A percentile compares a stretch with the other conserved stretches of the same genome.
Evolutionary conservation across 2,888 invertebrate genomes (phyloP).

Genomic region (Frankliniella fusca): DNA sequence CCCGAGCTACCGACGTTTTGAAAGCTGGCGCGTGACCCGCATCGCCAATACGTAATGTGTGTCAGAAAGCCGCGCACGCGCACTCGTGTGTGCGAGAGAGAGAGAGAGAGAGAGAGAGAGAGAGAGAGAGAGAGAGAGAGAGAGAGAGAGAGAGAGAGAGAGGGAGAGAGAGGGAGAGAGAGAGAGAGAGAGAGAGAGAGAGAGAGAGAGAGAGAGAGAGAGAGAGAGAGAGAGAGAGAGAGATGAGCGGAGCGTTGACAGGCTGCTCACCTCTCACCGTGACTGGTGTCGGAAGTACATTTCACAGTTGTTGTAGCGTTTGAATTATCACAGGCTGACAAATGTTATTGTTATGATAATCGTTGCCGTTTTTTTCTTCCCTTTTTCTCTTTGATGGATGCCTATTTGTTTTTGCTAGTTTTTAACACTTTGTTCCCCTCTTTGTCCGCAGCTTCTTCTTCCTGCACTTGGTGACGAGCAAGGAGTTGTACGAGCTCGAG

Average conservation of each 20-base stretch:
- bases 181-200: slow-evolving; percentile 1
- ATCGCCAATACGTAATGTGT: neutral
- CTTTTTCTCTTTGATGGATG: neutral
- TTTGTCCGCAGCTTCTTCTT: neutral
- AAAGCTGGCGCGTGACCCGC: neutral
- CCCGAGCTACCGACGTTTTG: neutral
- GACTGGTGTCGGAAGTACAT: neutral
- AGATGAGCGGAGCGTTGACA: neutral
- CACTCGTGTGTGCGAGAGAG: neutral
- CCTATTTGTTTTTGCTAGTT: neutral
- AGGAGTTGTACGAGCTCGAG: slow-evolving; percentile 39
- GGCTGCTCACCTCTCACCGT: neutral
- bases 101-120: slow-evolving; percentile 1
- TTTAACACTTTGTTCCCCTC: neutral
- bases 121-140: slow-evolving; percentile 1
- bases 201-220: slow-evolving; percentile 1
- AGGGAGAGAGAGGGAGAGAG: neutral
- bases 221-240: slow-evolving; percentile 3
- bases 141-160: slow-evolving; percentile 3
- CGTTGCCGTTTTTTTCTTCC: no score
- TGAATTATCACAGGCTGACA: neutral
- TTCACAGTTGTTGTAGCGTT: neutral
- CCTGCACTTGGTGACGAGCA: slow-evolving; percentile 24
- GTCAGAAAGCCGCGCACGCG: neutral
- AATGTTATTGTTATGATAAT: neutral